Evolutionary conservation across 1,140 invertebrate species (phyloP).

Genomic region (Bursaphelenchus mucronatus): DNA sequence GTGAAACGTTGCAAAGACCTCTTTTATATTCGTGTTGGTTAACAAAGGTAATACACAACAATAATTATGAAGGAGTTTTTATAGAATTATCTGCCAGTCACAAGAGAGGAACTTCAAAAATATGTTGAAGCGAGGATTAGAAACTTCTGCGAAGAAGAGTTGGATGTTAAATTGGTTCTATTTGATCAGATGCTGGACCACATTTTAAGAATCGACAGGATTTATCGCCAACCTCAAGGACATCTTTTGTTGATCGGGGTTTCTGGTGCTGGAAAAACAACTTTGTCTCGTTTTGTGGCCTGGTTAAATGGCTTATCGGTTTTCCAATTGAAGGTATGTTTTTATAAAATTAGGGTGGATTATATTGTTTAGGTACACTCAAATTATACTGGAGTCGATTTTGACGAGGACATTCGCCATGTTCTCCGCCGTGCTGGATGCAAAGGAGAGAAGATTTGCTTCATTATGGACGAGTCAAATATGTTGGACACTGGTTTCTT

Average conservation of each 20-base stretch:
- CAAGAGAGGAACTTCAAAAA: constrained; percentile 85
- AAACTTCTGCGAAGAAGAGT: constrained; percentile 99
- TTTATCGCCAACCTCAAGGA: constrained; percentile 92
- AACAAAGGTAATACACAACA: constrained; percentile 69
- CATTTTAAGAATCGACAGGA: constrained; percentile 93
- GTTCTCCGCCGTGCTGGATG: constrained; percentile 89
- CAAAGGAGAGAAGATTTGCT: constrained; percentile 96
- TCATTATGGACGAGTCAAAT: constrained; percentile 98
- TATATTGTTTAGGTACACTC: constrained; percentile 77
- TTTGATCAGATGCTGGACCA: constrained; percentile 99
- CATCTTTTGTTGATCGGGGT: constrained; percentile 93
- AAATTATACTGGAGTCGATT: constrained; percentile 95
- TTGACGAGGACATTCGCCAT: constrained; percentile 92
- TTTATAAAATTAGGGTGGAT: constrained; percentile 6
- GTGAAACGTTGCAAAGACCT: constrained; percentile 79
- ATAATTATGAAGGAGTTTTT: constrained; percentile 16
- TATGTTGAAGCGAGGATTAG: constrained; percentile 94
- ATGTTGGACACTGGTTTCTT: constrained; percentile 96
- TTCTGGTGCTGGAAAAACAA: constrained; percentile 96
- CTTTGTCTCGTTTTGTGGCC: constrained; percentile 93
- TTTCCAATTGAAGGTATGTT: constrained; percentile 76
- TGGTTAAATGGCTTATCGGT: constrained; percentile 99
- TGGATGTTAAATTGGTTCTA: constrained; percentile 93
- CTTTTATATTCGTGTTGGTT: constrained; percentile 98
- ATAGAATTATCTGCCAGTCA: constrained; percentile 87